phyloP scores from a whole-genome alignment of 2,113 vertebrate species.

The Aepyceros melampus region DNA sequence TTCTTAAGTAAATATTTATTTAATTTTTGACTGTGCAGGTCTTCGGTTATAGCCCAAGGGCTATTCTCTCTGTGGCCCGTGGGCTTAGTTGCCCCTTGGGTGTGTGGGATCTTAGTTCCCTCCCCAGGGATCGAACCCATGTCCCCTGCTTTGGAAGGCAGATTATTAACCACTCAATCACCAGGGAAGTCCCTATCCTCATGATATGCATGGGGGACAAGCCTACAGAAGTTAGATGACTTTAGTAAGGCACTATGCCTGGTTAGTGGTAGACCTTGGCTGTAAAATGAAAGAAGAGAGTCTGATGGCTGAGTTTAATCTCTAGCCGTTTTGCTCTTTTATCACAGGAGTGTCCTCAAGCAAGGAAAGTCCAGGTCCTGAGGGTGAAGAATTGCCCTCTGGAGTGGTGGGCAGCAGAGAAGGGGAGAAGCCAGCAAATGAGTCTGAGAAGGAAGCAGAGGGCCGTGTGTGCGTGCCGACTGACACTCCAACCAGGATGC shows the following conservation, averaged over 20 bases:
- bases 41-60: neutral
- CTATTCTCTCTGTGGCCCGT: neutral
- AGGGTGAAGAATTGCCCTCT: neutral
- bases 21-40: neutral
- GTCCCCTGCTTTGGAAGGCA: neutral
- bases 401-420: neutral
- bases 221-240: neutral
- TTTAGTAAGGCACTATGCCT: neutral
- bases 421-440: neutral
- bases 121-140: neutral
- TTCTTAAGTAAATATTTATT: neutral
- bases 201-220: neutral
- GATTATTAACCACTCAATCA: neutral
- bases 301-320: neutral
- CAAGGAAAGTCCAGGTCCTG: neutral
- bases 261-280: neutral
- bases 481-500: neutral
- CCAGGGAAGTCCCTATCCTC: neutral
- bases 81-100: neutral
- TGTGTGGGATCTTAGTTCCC: neutral
- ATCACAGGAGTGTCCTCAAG: neutral
- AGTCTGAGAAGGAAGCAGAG: neutral
- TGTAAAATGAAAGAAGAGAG: neutral
- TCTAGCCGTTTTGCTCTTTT: neutral
- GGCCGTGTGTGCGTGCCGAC: neutral